Conservation (phyloP, 1,140 invertebrate genomes). For the Prorops nasuta region DNA sequence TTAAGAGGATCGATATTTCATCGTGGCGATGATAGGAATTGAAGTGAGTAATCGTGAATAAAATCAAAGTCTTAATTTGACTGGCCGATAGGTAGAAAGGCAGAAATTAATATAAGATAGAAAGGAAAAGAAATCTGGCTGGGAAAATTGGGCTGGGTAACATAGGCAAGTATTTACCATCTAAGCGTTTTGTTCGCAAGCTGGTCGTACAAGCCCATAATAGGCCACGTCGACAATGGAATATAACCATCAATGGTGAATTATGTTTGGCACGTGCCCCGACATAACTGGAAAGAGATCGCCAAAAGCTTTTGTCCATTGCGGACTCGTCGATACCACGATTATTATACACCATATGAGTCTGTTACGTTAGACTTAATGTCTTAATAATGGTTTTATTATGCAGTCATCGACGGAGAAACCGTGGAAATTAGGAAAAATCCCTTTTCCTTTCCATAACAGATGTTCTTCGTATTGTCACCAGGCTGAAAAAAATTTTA, state of each 20-base stretch:
- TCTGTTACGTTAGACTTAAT: conserved; percentile 16
- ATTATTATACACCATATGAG: conserved; percentile 6
- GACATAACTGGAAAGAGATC: conserved; percentile 44
- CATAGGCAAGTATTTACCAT: conserved; percentile 35
- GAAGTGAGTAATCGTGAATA: no score
- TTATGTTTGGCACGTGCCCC: conserved; percentile 45
- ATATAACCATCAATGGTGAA: conserved; percentile 47
- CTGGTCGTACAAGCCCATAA: conserved; percentile 33
- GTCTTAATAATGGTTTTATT: conserved; percentile 44
- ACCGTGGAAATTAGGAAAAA: no score
- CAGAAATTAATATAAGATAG: no score
- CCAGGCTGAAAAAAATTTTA: no score
- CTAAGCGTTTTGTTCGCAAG: conserved; percentile 26
- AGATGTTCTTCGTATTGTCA: no score
- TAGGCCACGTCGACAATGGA: conserved; percentile 42
- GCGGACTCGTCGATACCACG: conserved; percentile 6
- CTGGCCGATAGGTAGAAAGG: no score
- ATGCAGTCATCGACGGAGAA: conserved; percentile 19
- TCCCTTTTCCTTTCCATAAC: no score
- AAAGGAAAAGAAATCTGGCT: no score
- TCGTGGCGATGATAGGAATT: conserved; percentile 12
- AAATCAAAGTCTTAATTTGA: no score
- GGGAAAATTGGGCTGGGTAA: no score
- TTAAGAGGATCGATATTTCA: conserved; percentile 12
- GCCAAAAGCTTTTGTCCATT: conserved; percentile 32